phyloP scores from a whole-genome alignment of 2,113 vertebrate genomes.

The Ciconia stormi region DNA sequence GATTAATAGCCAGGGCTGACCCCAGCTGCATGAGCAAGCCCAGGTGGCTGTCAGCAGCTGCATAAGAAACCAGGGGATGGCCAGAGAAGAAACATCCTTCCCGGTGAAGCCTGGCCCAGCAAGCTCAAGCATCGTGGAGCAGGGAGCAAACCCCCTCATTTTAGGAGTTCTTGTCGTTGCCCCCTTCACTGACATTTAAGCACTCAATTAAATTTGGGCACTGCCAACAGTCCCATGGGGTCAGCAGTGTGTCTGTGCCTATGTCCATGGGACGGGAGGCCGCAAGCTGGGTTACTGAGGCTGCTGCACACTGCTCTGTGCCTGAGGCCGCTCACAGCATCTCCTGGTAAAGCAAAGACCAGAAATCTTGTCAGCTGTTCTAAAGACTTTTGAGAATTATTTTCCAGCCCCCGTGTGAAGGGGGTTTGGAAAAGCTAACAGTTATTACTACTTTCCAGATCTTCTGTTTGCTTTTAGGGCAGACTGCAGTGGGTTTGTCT shows the following conservation, averaged over 20 bases:
- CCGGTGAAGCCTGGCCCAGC: neutral
- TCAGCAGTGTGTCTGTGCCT: neutral
- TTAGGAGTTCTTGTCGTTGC: neutral
- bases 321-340: neutral
- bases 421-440: neutral
- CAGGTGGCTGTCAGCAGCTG: conserved; percentile 58
- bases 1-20: conserved; percentile 25
- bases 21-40: neutral
- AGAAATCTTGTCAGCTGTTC: neutral
- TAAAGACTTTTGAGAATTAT: neutral
- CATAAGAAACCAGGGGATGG: neutral
- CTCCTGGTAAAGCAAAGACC: neutral
- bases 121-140: neutral
- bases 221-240: rapidly evolving
- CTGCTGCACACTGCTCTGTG: neutral
- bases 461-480: neutral
- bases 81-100: neutral
- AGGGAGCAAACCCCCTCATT: neutral
- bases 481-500: neutral
- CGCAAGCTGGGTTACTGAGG: neutral
- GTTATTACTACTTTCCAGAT: neutral
- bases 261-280: rapidly evolving
- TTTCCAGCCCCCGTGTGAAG: neutral
- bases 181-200: neutral
- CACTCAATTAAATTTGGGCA: neutral